Evolutionary conservation across 2,888 invertebrate genomes (phyloP).

Genomic region (Ophioninae sp.): DNA sequence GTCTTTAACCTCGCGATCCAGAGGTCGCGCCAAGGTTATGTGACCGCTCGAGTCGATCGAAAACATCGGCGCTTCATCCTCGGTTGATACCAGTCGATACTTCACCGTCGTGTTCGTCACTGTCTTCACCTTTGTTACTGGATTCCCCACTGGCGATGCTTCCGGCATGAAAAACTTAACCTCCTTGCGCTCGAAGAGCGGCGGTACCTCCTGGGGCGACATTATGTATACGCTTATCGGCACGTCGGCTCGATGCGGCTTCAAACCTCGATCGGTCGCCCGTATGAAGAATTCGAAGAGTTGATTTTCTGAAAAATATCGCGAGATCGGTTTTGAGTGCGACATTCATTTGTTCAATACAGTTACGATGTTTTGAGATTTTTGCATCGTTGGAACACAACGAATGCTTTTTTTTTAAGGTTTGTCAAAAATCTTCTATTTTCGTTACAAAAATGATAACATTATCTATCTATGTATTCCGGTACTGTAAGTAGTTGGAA

Average conservation of each 20-base stretch:
- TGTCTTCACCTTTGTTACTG: conserved; percentile 87
- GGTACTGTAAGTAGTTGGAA: too few species aligned
- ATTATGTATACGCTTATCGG: conserved; percentile 91
- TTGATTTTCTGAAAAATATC: conserved; percentile 85
- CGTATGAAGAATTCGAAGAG: conserved; percentile 94
- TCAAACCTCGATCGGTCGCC: conserved; percentile 91
- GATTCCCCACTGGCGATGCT: conserved; percentile 86
- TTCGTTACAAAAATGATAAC: too few species aligned
- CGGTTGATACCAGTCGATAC: conserved; percentile 85
- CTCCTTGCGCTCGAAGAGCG: conserved; percentile 88
- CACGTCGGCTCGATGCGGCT: conserved; percentile 90
- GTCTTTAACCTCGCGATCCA: conserved; percentile 89
- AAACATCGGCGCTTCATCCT: conserved; percentile 85
- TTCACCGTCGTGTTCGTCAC: conserved; percentile 85
- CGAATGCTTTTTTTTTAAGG: too few species aligned
- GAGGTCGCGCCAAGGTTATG: conserved; percentile 87
- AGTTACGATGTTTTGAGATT: too few species aligned
- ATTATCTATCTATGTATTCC: too few species aligned
- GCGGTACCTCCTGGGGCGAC: conserved; percentile 86
- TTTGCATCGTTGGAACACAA: too few species aligned
- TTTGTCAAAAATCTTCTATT: too few species aligned
- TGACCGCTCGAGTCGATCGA: conserved; percentile 88
- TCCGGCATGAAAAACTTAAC: conserved; percentile 92
- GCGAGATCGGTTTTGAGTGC: neutral
- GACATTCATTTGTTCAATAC: too few species aligned